Conservation (phyloP, 2,888 invertebrate genomes). For the Mactromeris polynyma region DNA sequence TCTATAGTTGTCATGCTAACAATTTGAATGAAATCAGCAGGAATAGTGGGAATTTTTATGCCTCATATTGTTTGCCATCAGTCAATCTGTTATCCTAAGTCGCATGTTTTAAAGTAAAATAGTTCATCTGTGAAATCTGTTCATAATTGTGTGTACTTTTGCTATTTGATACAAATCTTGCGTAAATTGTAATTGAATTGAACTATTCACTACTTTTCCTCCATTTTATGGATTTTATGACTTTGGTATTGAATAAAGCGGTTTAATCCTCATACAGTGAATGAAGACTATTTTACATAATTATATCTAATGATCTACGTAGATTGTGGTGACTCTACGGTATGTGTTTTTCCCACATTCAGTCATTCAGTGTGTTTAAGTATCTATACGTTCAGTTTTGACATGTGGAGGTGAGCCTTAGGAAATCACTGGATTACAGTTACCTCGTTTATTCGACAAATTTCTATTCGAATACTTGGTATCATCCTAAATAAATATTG, state of each 20-base stretch:
- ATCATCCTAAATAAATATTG: too few relatives aligned
- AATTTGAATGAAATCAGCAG: not conserved
- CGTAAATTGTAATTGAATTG: not conserved
- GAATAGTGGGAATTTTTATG: not conserved
- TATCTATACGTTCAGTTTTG: too few relatives aligned
- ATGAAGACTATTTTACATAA: not conserved
- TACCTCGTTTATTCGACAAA: too few relatives aligned
- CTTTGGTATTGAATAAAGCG: not conserved
- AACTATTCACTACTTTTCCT: not conserved
- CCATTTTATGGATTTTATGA: not conserved
- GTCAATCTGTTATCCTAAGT: not conserved
- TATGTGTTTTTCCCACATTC: too few relatives aligned
- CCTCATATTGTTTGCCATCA: not conserved
- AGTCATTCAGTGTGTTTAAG: too few relatives aligned
- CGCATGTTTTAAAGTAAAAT: not conserved
- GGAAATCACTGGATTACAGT: too few relatives aligned
- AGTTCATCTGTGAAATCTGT: not conserved
- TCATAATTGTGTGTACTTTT: slow-evolving; percentile 21
- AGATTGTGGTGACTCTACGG: not conserved
- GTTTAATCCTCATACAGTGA: not conserved
- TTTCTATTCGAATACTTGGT: too few relatives aligned
- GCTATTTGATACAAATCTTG: not conserved
- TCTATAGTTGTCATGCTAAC: not conserved
- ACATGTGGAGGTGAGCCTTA: too few relatives aligned
- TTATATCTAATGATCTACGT: not conserved